phyloP scores from a whole-genome alignment of 1,140 invertebrate species.

The Conus ventricosus region DNA sequence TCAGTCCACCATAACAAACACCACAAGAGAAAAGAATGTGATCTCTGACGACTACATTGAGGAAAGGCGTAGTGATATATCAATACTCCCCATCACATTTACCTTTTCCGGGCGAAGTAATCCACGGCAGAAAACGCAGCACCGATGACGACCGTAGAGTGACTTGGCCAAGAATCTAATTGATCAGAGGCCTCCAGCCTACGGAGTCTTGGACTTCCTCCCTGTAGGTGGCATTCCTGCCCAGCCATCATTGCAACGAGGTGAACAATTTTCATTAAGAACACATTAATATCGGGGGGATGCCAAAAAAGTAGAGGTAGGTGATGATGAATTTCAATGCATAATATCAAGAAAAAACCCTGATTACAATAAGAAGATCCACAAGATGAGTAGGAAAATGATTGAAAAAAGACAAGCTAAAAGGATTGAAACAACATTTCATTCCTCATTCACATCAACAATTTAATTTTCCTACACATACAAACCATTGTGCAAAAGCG shows the following conservation, averaged over 20 bases:
- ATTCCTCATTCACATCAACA: too few species aligned
- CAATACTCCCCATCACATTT: neutral
- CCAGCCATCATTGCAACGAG: neutral
- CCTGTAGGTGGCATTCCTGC: conserved; percentile 34
- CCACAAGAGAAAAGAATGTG: too few species aligned
- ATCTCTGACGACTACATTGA: too few species aligned
- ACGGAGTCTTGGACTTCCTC: conserved; percentile 28
- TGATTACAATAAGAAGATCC: neutral
- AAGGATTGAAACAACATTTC: too few species aligned
- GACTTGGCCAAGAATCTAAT: conserved; percentile 68
- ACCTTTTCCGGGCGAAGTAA: conserved; percentile 64
- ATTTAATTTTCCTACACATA: too few species aligned
- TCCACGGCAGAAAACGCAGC: conserved; percentile 66
- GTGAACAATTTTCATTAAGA: neutral
- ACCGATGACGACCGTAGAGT: conserved; percentile 72
- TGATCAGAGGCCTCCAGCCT: conserved; percentile 56
- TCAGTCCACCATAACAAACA: too few species aligned
- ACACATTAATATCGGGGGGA: too few species aligned
- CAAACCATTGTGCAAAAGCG: too few species aligned
- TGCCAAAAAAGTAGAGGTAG: too few species aligned
- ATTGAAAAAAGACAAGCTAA: neutral
- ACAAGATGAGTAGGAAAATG: neutral
- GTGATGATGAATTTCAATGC: too few species aligned
- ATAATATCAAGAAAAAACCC: too few species aligned
- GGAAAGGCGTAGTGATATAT: too few species aligned